Evolutionary conservation across 2,888 invertebrate genomes (phyloP), one percentile per base, ranked within the genome.

Genomic region (Pammene aurita): DNA sequence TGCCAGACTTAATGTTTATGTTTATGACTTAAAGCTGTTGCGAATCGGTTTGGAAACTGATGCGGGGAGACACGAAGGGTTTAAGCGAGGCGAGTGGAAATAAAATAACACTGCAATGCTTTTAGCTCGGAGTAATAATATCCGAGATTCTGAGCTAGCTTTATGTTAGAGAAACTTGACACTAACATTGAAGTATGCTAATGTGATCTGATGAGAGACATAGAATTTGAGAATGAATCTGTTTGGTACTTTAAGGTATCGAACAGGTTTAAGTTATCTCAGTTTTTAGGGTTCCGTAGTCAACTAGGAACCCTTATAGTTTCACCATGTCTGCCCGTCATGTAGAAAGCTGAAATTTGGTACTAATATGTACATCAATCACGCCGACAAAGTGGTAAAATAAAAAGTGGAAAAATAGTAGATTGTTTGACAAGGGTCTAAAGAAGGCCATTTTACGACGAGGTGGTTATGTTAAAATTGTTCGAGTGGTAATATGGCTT

Each of bases 1-100:
- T 69, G 64, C 54, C 64, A 60, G 63, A 26, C 54, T 69, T 64
- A 54, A 65, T 13, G 44, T 69, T 69, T 46, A 61, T 38, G 16
- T 34, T 35, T 58, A 68, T 60, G 64, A 34, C 57, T 52, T 50
- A 46, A 55, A 55, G 58, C 54, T 46, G 54, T 11, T 26, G 57
- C 54, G 34, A 65, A 57, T 65, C 54, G 16, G 64, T 41, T 46
- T 55, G 65, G 69, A 65, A 68, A 58, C 58, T 10, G 58, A 69
- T 13, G n/a, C 42, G 64, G 10, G 34, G 56, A 26, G 63, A 52
- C 67, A 35, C 26, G 26, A 44, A 48, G 41, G 63, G 57, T 41
- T 64, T 48, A 57, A 67, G 50, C 42, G 66, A 66, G 48, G 48
- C 42, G 50, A 50, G 56, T 34, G 35, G 55, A 60, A 64, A 55